phyloP scores from a whole-genome alignment of 1,140 invertebrate species.

The Archegozetes longisetosus region DNA sequence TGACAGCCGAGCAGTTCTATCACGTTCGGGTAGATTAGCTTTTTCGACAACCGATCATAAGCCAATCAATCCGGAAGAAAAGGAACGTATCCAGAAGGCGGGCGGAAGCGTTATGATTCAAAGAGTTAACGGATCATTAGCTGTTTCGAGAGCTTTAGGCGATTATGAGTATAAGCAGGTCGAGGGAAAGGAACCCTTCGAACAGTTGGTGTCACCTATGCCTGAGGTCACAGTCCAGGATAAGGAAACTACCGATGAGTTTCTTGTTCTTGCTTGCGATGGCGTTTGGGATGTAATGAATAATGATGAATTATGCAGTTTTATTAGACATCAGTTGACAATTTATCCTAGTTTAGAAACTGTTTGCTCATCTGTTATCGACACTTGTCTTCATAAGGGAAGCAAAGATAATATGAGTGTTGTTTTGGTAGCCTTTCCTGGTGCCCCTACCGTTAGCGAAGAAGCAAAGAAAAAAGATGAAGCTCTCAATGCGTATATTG shows the following conservation, averaged over 20 bases:
- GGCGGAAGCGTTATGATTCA: slow-evolving; percentile 97
- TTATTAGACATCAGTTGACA: slow-evolving; percentile 70
- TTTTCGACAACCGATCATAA: slow-evolving; percentile 94
- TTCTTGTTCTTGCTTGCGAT: slow-evolving; percentile 95
- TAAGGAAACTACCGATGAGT: slow-evolving; percentile 50
- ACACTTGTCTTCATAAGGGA: slow-evolving; percentile 96
- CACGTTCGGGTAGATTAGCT: slow-evolving; percentile 54
- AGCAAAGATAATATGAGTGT: slow-evolving; percentile 99
- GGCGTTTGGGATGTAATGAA: slow-evolving; percentile 94
- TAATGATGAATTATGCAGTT: slow-evolving; percentile 88
- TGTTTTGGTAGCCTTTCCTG: slow-evolving; percentile 85
- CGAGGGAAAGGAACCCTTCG: slow-evolving; percentile 53
- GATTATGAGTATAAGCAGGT: slow-evolving; percentile 97
- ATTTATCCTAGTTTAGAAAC: slow-evolving; percentile 73
- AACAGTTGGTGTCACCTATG: slow-evolving; percentile 83
- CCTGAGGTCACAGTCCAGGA: slow-evolving; percentile 82
- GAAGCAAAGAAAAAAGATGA: slow-evolving; percentile 70
- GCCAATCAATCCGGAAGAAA: slow-evolving; percentile 72
- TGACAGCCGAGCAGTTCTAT: slow-evolving; percentile 83
- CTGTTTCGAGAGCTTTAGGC: slow-evolving; percentile 82
- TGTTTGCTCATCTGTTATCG: slow-evolving; percentile 89
- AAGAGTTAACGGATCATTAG: slow-evolving; percentile 79
- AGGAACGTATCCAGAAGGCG: slow-evolving; percentile 82
- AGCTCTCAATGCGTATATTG: no score
- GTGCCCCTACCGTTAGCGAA: slow-evolving; percentile 65